Conservation (phyloP, 1,140 invertebrate genomes). For the Listronotus bonariensis region DNA sequence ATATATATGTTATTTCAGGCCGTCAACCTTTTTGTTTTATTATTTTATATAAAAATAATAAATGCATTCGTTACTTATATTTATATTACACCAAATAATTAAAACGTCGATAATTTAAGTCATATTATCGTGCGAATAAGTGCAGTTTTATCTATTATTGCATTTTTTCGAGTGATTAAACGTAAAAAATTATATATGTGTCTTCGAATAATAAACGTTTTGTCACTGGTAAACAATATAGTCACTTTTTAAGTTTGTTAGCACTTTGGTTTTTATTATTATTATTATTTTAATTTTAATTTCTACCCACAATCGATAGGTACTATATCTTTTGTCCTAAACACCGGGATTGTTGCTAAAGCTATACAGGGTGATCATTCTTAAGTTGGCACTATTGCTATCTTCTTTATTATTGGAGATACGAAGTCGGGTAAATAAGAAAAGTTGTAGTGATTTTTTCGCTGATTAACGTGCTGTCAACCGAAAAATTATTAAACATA, state of each 20-base stretch:
- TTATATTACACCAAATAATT: constrained; percentile 14
- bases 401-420: too few relatives aligned
- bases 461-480: too few relatives aligned
- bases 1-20: too few relatives aligned
- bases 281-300: constrained; percentile 4
- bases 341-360: constrained; percentile 2
- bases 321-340: constrained; percentile 4
- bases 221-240: constrained; percentile 20
- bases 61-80: not conserved
- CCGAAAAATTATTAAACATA: too few relatives aligned
- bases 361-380: too few relatives aligned
- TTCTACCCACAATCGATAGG: constrained; percentile 8
- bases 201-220: constrained; percentile 20
- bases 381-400: too few relatives aligned
- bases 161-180: constrained; percentile 37
- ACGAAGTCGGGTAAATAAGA: too few relatives aligned
- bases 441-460: too few relatives aligned
- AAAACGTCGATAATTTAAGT: constrained; percentile 11
- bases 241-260: constrained; percentile 5
- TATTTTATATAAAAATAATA: too few relatives aligned
- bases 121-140: constrained; percentile 44
- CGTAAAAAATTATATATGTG: constrained; percentile 30
- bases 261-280: constrained; percentile 5
- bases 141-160: constrained; percentile 50
- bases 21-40: too few relatives aligned